Evolutionary conservation across 2,113 vertebrate species (phyloP).

Genomic region (Cromileptes altivelis): DNA sequence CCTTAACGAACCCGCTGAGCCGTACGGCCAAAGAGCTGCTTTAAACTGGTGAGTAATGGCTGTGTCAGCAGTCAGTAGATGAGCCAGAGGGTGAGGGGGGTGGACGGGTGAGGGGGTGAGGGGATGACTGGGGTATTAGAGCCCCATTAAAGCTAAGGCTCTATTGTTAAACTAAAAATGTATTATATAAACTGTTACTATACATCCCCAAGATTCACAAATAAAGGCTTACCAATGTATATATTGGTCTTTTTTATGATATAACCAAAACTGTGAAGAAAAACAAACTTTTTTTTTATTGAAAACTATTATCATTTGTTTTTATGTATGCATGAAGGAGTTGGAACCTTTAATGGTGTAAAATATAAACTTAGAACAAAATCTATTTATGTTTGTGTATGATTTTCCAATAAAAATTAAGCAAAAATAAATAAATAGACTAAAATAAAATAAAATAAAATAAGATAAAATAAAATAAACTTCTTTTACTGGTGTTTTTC

Average conservation of each 20-base stretch:
- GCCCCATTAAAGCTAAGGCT: conserved; percentile 16
- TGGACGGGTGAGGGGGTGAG: not conserved
- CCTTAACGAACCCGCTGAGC: conserved; percentile 59
- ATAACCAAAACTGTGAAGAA: not conserved
- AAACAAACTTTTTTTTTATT: not conserved
- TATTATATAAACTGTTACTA: conserved; percentile 46
- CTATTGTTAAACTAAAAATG: conserved; percentile 32
- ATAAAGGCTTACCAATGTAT: too few species aligned
- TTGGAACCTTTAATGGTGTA: not conserved
- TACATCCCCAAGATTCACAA: not conserved
- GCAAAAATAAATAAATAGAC: too few species aligned
- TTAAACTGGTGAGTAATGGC: conserved; percentile 70
- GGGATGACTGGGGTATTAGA: conserved; percentile 48
- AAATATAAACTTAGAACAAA: not conserved
- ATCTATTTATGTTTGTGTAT: not conserved
- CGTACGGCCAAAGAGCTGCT: conserved; percentile 66
- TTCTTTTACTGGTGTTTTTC: too few species aligned
- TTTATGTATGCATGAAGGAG: too few species aligned
- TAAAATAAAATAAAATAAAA: too few species aligned
- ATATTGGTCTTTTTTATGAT: not conserved
- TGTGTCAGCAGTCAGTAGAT: conserved; percentile 82
- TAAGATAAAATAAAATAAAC: too few species aligned
- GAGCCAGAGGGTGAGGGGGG: conserved; percentile 50
- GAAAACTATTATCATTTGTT: not conserved
- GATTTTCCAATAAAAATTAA: not conserved